Conservation (phyloP, 2,113 vertebrate species). For the Microcebus ravelobensis region DNA sequence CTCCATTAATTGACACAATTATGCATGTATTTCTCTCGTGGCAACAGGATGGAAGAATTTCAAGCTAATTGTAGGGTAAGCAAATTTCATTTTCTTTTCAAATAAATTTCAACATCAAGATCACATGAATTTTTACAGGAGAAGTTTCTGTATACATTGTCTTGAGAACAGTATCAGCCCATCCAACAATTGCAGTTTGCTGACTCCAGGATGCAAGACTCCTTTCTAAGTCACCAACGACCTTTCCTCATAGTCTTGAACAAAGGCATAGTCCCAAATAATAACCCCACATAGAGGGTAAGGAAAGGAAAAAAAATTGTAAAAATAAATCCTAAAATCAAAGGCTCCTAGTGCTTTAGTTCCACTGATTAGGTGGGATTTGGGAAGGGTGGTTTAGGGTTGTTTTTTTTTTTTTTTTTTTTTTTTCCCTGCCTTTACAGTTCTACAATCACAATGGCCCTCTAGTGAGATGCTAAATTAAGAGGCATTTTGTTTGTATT, state of each 20-base stretch:
- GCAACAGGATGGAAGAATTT: neutral
- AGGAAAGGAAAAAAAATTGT: neutral
- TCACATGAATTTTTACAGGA: neutral
- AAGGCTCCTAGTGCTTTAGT: constrained; percentile 6
- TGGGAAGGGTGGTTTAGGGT: constrained; percentile 30
- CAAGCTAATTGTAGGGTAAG: neutral
- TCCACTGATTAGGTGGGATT: constrained; percentile 52
- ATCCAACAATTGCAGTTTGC: neutral
- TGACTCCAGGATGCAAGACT: neutral
- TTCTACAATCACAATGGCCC: constrained; percentile 64
- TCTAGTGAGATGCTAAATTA: constrained; percentile 78
- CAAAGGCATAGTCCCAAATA: neutral
- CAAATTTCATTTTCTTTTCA: constrained; percentile 30
- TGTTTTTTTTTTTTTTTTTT: neutral
- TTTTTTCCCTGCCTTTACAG: constrained; percentile 65
- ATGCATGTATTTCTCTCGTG: neutral
- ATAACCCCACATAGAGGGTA: neutral
- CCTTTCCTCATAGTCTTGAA: neutral
- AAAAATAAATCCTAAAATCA: constrained; percentile 44
- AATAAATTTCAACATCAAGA: neutral
- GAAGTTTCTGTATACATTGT: neutral
- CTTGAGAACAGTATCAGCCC: neutral
- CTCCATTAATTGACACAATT: constrained; percentile 8
- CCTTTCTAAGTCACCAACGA: neutral
- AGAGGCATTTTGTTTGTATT: constrained; percentile 82